A percentile compares a stretch with the other conserved stretches of the same genome.
These are phyloP conservation scores for Leucophora obtusa DNA, from an alignment of 2,888 invertebrate genomes.

Conservation along the genomic window DNA sequence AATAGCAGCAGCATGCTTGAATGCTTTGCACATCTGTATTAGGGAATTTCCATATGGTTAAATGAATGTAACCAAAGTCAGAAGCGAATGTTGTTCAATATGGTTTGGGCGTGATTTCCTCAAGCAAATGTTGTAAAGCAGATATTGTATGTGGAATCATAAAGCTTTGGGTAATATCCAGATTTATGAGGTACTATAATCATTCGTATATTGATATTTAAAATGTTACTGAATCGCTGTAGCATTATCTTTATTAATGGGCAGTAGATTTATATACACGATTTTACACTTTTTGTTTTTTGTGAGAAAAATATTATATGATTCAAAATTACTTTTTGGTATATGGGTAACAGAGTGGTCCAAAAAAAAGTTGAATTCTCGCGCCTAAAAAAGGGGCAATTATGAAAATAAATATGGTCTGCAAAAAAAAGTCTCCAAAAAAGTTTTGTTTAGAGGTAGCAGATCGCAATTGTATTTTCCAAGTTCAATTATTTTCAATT, in stretches of 20 bases:
- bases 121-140: slow-evolving; percentile 28
- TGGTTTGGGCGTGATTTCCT: slow-evolving; percentile 61
- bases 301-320: neutral
- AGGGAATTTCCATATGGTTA: slow-evolving; percentile 60
- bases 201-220: slow-evolving; percentile 9
- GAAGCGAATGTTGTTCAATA: slow-evolving; percentile 27
- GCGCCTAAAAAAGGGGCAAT: too few relatives aligned
- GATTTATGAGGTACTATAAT: slow-evolving; percentile 47
- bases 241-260: slow-evolving; percentile 43
- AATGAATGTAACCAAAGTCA: slow-evolving; percentile 47
- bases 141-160: slow-evolving; percentile 22
- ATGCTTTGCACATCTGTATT: slow-evolving; percentile 64
- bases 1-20: slow-evolving; percentile 52
- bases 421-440: too few relatives aligned
- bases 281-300: neutral
- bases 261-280: neutral
- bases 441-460: too few relatives aligned
- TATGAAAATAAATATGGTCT: too few relatives aligned
- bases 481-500: too few relatives aligned
- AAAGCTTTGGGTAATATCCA: slow-evolving; percentile 47
- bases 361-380: too few relatives aligned
- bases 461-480: too few relatives aligned
- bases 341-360: too few relatives aligned
- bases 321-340: too few relatives aligned
- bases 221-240: slow-evolving; percentile 1